Conservation (phyloP, 1,140 invertebrate species). For the Cataglyphis hispanica region DNA sequence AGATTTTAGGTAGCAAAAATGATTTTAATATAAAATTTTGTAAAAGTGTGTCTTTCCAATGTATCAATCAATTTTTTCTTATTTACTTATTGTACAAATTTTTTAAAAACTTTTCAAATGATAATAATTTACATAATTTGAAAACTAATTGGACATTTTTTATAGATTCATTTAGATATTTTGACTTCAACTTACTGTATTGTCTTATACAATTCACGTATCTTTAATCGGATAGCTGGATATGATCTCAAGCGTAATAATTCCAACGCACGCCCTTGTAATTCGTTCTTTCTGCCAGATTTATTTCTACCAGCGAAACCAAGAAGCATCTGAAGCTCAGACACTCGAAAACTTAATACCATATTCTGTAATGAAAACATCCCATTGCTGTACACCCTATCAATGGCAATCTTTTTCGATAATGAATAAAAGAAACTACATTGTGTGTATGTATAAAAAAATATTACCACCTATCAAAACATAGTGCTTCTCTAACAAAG, state of each 20-base stretch:
- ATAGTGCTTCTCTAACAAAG: background rate
- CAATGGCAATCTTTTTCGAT: background rate
- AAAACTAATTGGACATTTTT: background rate
- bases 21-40: no score
- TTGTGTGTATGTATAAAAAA: background rate
- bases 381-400: slow-evolving; percentile 8
- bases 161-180: background rate
- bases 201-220: slow-evolving; percentile 92
- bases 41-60: background rate
- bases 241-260: slow-evolving; percentile 91
- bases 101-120: no score
- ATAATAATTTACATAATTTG: slow-evolving; percentile 14
- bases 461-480: background rate
- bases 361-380: slow-evolving; percentile 89
- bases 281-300: slow-evolving; percentile 94
- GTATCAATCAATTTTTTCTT: background rate
- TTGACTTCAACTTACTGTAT: slow-evolving; percentile 87
- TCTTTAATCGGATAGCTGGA: slow-evolving; percentile 91
- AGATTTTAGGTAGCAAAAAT: background rate
- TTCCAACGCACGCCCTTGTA: slow-evolving; percentile 93
- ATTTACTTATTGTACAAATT: background rate
- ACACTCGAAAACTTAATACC: slow-evolving; percentile 94
- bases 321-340: slow-evolving; percentile 94
- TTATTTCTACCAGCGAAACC: slow-evolving; percentile 95
- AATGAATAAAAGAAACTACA: background rate